Conservation (phyloP, 2,888 invertebrate genomes). For the Eugnorisma glareosa region DNA sequence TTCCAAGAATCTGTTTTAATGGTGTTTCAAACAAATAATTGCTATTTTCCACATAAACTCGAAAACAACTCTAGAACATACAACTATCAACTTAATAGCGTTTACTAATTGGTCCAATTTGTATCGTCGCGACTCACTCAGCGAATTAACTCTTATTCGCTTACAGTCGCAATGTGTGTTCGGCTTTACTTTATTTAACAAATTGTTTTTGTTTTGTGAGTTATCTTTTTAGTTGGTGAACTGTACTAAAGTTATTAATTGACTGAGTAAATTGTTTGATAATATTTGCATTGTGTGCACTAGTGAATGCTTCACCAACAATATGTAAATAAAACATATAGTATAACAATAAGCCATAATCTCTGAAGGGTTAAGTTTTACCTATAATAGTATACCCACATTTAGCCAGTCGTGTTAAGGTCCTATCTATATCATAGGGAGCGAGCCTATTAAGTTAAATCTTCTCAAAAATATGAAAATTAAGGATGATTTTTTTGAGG, state of each 20-base stretch:
- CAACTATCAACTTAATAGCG: constrained; percentile 70
- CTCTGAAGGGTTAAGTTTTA: neutral
- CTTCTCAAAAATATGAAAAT: no score
- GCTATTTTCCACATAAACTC: no score
- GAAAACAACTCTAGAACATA: neutral
- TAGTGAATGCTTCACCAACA: neutral
- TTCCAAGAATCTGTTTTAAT: constrained; percentile 7
- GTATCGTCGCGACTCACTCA: constrained; percentile 68
- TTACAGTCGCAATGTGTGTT: constrained; percentile 28
- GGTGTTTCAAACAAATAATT: neutral
- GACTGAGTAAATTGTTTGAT: constrained; percentile 7
- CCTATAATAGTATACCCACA: neutral
- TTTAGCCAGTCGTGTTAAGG: neutral
- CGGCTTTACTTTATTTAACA: constrained; percentile 26
- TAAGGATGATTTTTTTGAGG: no score
- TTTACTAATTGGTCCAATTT: constrained; percentile 79
- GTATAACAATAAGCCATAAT: neutral
- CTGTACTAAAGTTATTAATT: constrained; percentile 11
- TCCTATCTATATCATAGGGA: no score
- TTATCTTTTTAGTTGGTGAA: constrained; percentile 22
- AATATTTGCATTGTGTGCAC: neutral
- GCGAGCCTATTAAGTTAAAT: no score
- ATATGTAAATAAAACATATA: neutral
- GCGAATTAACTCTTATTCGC: constrained; percentile 62
- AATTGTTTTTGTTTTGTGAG: constrained; percentile 31